These are phyloP conservation scores for Meteorus sp. DNA, from an alignment of 1,140 invertebrate genomes.

Conservation along the genomic window DNA sequence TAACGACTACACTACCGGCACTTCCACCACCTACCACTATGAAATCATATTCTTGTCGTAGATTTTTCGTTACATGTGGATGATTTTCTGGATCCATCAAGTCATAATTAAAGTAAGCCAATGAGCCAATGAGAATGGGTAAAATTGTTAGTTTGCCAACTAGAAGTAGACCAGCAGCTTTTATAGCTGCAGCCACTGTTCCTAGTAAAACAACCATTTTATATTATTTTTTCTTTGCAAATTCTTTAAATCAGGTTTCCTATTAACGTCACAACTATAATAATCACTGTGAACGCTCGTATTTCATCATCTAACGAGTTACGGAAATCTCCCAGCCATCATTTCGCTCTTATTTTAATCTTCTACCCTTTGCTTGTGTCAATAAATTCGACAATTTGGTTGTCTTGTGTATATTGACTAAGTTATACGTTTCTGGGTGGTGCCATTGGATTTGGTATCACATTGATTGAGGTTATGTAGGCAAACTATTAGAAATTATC, in stretches of 20 bases:
- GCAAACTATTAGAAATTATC: no score
- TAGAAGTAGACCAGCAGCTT: slow-evolving; percentile 70
- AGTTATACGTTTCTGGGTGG: no score
- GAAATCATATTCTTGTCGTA: slow-evolving; percentile 76
- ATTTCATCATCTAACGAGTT: no score
- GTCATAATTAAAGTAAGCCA: slow-evolving; percentile 85
- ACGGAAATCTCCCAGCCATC: no score
- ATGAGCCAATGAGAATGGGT: slow-evolving; percentile 73
- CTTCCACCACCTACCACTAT: slow-evolving; percentile 82
- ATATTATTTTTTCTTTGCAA: no score
- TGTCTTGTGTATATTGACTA: no score
- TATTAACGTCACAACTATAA: not conserved
- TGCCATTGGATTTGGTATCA: no score
- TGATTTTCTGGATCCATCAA: slow-evolving; percentile 82
- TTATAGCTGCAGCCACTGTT: slow-evolving; percentile 65
- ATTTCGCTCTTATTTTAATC: no score
- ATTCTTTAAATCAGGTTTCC: not conserved
- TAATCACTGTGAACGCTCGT: not conserved
- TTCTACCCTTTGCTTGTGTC: no score
- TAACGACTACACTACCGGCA: slow-evolving; percentile 84
- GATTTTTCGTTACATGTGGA: slow-evolving; percentile 66
- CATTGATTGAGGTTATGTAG: no score
- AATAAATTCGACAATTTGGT: no score
- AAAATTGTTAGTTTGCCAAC: slow-evolving; percentile 73
- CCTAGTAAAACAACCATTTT: slow-evolving; percentile 48